phyloP scores from a whole-genome alignment of 2,113 vertebrate species.

The Gavialis gangeticus region DNA sequence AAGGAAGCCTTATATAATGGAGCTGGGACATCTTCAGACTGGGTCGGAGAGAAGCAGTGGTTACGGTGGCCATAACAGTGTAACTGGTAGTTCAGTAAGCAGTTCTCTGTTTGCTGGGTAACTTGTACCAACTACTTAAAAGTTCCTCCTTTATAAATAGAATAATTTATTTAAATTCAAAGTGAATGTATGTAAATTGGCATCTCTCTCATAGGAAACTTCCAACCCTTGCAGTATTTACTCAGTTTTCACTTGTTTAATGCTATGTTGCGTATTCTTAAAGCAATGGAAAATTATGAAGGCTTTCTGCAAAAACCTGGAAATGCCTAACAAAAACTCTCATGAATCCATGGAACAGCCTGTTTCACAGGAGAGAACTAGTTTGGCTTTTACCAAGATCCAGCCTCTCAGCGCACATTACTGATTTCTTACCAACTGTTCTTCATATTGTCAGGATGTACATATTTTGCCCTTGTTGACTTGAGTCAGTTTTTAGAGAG shows the following conservation, averaged over 20 bases:
- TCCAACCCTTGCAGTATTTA: not conserved
- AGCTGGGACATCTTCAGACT: not conserved
- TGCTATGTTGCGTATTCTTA: not conserved
- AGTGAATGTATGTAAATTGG: not conserved
- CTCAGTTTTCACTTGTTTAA: not conserved
- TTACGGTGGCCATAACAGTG: not conserved
- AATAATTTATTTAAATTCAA: not conserved
- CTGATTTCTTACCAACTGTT: fast-evolving
- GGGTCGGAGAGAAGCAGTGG: too few relatives aligned
- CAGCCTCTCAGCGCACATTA: fast-evolving
- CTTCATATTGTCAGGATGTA: not conserved
- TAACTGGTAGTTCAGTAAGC: not conserved
- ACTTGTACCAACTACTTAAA: not conserved
- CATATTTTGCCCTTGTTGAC: not conserved
- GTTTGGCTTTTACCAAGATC: not conserved
- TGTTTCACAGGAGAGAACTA: not conserved
- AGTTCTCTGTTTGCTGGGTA: not conserved
- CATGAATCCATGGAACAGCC: fast-evolving
- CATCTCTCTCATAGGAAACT: not conserved
- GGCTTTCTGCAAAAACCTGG: not conserved
- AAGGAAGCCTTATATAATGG: not conserved
- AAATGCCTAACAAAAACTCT: not conserved
- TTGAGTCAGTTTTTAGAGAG: not conserved
- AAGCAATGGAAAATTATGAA: not conserved
- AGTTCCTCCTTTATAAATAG: not conserved